These are phyloP conservation scores for Python bivittatus DNA, from an alignment of 2,113 vertebrate species.

Conservation along the genomic window DNA sequence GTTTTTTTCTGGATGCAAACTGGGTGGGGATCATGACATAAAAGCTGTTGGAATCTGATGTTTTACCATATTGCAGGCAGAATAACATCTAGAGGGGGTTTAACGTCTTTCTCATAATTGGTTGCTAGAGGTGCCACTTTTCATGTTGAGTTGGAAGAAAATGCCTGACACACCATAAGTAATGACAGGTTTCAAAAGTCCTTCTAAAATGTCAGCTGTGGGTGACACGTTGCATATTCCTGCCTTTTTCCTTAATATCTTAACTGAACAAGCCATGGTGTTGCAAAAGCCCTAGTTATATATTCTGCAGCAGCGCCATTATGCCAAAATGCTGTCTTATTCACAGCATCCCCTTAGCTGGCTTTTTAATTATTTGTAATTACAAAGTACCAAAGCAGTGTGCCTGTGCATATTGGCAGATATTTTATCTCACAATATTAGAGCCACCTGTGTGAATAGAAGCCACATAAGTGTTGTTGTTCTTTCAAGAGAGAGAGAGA, in stretches of 20 bases:
- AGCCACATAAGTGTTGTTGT: not conserved
- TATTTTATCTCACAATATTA: slow-evolving; percentile 3
- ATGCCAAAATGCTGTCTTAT: not conserved
- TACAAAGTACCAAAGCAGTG: not conserved
- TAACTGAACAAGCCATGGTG: not conserved
- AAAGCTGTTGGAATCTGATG: not conserved
- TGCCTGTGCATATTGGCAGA: not conserved
- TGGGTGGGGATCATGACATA: not conserved
- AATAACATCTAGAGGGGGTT: not conserved
- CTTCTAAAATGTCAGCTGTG: not conserved
- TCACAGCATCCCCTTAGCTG: not conserved
- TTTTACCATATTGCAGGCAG: not conserved
- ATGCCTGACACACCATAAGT: not conserved
- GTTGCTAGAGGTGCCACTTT: not conserved
- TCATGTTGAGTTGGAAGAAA: not conserved
- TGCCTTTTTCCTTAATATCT: not conserved
- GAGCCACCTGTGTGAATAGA: not conserved
- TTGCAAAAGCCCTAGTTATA: not conserved
- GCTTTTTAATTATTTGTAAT: slow-evolving; percentile 20
- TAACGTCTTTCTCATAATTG: not conserved
- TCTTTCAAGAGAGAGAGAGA: not conserved
- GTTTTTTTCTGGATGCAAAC: not conserved
- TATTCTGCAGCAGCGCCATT: not conserved
- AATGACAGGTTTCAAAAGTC: not conserved
- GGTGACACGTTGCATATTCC: not conserved